Base-by-base conservation (phyloP, 2,113 vertebrate genomes). In the Gymnarchus niloticus region DNA sequence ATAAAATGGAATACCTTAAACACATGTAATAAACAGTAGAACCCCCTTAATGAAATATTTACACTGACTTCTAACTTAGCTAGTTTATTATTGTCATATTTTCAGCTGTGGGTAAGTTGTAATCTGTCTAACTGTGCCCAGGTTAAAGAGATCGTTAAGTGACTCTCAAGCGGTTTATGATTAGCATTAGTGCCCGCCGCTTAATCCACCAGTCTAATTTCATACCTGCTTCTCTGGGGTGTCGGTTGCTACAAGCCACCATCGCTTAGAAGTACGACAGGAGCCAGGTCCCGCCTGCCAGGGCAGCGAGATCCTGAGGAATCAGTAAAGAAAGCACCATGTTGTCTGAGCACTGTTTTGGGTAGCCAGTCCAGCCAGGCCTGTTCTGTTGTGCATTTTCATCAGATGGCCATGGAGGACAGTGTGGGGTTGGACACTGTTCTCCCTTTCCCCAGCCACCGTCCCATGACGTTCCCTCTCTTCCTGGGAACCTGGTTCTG, bases 1-100 rank as follows among this genome's bases (percentile, higher is more conserved):
- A n/a, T 85, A 25, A 77, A 85, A 85, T 73, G 14, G 56, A 85
- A 76, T 54, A 80, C 19, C 76, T 86, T 82, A 86, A 86, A 81
- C 51, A 37, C 25, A 33, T 37, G 19, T 81, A 65, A 81, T 49
- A 86, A 52, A 86, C 77, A 37, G 48, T 46, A 69, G 57, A 84
- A 49, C 83, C 25, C 9, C 21, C 54, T 46, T 73, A 25, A 21
- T 84, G 59, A 73, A 73, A 51, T 73, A 84, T 84, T 84, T 69
- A 65, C 56, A 51, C 61, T 49, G 51, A 49, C n/a, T n/a, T n/a
- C n/a, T n/a, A n/a, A n/a, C n/a, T n/a, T n/a, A n/a, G n/a, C n/a
- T n/a, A n/a, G n/a, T 10, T 83, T 10, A 59, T 83, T 59, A 56
- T 44, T 83, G 57, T 83, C 19, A 2, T 44, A 41, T 77, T 83